Conservation (phyloP, 2,888 invertebrate genomes). For the Tipula vernalis region DNA sequence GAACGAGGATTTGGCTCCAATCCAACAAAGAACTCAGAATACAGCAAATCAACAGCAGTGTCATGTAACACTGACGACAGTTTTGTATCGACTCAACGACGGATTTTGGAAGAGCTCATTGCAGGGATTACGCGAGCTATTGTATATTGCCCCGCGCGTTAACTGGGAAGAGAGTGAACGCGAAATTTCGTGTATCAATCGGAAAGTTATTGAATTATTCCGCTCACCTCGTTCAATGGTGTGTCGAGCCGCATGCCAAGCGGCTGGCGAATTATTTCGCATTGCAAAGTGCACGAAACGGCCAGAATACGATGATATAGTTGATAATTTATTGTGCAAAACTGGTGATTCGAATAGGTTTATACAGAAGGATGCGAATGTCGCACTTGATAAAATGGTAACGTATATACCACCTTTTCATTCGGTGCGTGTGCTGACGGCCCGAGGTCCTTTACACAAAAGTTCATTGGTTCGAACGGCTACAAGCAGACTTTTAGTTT, state of each 20-base stretch:
- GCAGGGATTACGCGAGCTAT: constrained; percentile 12
- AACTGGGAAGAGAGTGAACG: constrained; percentile 11
- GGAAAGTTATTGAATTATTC: constrained; percentile 31
- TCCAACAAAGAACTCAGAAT: neutral
- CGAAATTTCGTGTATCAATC: constrained; percentile 30
- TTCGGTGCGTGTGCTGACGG: constrained; percentile 28
- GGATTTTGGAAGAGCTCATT: constrained; percentile 10
- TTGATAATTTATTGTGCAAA: constrained; percentile 42
- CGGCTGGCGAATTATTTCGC: constrained; percentile 33
- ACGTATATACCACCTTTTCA: constrained; percentile 40
- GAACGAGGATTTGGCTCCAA: neutral
- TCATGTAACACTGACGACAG: neutral
- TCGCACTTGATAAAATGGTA: constrained; percentile 45
- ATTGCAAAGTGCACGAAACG: constrained; percentile 33
- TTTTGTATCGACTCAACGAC: neutral
- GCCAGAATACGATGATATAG: constrained; percentile 46
- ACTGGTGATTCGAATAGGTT: constrained; percentile 50
- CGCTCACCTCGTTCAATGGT: constrained; percentile 34
- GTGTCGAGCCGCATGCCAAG: constrained; percentile 34
- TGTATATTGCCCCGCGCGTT: constrained; percentile 7
- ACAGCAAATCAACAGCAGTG: neutral
- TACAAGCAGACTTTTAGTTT: constrained; percentile 41
- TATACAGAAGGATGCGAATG: constrained; percentile 50
- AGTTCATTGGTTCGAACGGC: constrained; percentile 46
- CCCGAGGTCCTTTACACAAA: constrained; percentile 38